These are phyloP conservation scores for Bothrops jararaca DNA, from an alignment of 2,113 vertebrate species.

Conservation along the genomic window DNA sequence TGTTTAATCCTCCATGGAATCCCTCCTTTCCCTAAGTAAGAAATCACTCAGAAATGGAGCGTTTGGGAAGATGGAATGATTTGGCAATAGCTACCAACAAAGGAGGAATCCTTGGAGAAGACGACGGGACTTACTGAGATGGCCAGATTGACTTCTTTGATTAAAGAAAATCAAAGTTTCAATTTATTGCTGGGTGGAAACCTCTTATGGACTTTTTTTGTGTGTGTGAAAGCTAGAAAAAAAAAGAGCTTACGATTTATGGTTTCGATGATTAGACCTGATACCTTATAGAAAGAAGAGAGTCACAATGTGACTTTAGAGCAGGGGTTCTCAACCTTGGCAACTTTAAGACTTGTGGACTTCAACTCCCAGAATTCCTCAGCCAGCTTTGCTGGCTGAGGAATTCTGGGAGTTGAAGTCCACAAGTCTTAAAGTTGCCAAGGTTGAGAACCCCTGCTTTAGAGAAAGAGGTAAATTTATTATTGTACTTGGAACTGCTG, in stretches of 20 bases:
- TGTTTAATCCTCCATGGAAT: not conserved
- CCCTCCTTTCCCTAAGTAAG: conserved; percentile 12
- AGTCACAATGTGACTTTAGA: not conserved
- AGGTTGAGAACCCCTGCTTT: too few relatives aligned
- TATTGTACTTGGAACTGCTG: not conserved
- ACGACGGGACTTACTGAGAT: not conserved
- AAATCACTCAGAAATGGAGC: conserved; percentile 34
- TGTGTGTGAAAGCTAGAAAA: too few relatives aligned
- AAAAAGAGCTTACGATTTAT: not conserved
- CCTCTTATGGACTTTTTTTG: not conserved
- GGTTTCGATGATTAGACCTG: not conserved
- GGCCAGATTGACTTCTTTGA: not conserved
- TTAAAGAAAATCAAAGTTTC: not conserved
- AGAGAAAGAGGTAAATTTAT: not conserved
- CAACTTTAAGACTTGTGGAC: too few relatives aligned
- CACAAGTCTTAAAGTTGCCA: too few relatives aligned
- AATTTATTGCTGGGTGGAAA: not conserved
- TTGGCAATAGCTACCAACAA: not conserved
- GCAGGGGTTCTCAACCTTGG: too few relatives aligned
- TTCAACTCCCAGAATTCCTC: too few relatives aligned
- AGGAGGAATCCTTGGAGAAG: not conserved
- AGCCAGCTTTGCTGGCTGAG: too few relatives aligned
- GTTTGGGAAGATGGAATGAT: not conserved
- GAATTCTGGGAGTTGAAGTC: too few relatives aligned
- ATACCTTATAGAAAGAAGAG: not conserved